Conservation (phyloP, 2,797 vertebrate species). For the Ctenochaetus hawaiiensis region DNA sequence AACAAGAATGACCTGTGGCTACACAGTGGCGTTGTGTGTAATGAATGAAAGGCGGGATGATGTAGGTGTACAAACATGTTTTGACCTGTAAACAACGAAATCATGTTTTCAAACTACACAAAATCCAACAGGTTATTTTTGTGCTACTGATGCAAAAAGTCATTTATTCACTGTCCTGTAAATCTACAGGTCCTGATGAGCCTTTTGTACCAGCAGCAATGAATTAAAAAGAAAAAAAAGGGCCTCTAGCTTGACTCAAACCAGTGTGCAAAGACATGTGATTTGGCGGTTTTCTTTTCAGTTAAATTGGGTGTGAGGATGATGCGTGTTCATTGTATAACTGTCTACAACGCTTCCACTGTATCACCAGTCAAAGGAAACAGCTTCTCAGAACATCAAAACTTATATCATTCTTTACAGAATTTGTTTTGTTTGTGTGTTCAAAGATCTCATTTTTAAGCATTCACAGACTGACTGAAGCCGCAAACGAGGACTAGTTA, state of each 20-base stretch:
- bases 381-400: conserved; percentile 9
- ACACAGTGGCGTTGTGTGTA: conserved; percentile 43
- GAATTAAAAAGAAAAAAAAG: not conserved
- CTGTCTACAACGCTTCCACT: conserved; percentile 3
- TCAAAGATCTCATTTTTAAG: not conserved
- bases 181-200: not conserved
- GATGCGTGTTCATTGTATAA: conserved; percentile 12
- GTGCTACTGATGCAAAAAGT: not conserved
- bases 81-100: conserved; percentile 16
- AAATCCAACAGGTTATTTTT: not conserved
- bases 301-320: conserved; percentile 26
- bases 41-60: conserved; percentile 31
- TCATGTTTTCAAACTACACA: not conserved
- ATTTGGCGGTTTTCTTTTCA: conserved; percentile 40
- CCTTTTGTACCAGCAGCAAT: not conserved
- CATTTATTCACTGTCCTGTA: not conserved
- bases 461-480: not conserved
- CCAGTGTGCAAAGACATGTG: conserved; percentile 32
- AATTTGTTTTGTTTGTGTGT: conserved; percentile 2
- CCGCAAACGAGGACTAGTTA: not conserved
- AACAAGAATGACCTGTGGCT: conserved; percentile 41
- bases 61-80: conserved; percentile 39
- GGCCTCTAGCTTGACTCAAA: conserved; percentile 3
- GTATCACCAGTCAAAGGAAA: not conserved
- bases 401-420: not conserved